Evolutionary conservation across 2,797 vertebrate genomes (phyloP), one percentile per base, ranked within the genome.

Genomic region (Taeniopygia guttata): DNA sequence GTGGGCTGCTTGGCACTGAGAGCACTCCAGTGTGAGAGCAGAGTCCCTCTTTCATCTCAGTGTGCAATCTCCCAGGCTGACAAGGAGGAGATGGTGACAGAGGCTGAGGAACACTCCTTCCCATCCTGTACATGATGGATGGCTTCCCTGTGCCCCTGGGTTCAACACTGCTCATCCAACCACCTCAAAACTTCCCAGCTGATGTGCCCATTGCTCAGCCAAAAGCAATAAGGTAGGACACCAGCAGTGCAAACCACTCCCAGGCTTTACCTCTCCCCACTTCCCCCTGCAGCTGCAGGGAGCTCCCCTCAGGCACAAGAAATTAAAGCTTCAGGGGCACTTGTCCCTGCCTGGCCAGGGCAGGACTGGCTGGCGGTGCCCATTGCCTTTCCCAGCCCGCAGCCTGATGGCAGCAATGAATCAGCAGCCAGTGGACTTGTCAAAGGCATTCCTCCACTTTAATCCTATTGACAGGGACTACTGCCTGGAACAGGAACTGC

Each of bases 401-500:
- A 97, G 96, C 94, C 96, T 97, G 96, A 97, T 97, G 97, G 97
- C 96, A 97, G 96, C 96, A 97, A 97, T 95, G 96, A 96, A 96
- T 90, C 96, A 95, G 95, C 96, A 89, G 89, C 89, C 89, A 13
- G 84, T 97, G 96, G 94, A 59, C 94, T 97, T 97, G 96, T 97
- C 96, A 97, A 97, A 97, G 96, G 93, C 93, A 97, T 97, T 98
- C 97, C 96, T 97, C 88, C 94, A 90, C 96, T 97, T 97, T 96
- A 97, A 97, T 98, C 96, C 97, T 96, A 97, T 97, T 97, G 97
- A 97, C 95, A 97, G 96, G 96, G 96, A 95, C 94, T 95, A 90
- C 95, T 95, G 96, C 95, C 96, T 97, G 95, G 94, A 97, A 97
- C 96, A 96, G 96, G 95, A 97, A 96, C 96, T 96, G 95, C 91